A percentile compares a stretch with the other conserved stretches of the same genome.
phyloP scores from a whole-genome alignment of 2,888 invertebrate species.

The Brassicogethes aeneus region DNA sequence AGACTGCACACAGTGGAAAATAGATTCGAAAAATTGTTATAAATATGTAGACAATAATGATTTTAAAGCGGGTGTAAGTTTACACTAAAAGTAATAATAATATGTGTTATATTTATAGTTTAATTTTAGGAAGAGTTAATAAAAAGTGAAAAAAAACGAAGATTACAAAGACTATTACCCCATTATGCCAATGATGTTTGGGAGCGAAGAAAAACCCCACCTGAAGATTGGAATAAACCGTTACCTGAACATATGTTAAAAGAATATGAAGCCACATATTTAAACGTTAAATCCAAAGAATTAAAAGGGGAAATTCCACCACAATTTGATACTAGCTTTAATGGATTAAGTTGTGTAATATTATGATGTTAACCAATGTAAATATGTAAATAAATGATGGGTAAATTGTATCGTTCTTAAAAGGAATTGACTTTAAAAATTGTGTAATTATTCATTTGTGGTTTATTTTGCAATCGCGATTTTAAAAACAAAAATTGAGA shows the following conservation, averaged over 20 bases:
- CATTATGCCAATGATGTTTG: conserved; percentile 72
- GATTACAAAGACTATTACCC: conserved; percentile 51
- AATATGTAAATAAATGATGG: too few species aligned
- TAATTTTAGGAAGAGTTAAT: conserved; percentile 53
- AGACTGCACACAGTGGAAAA: conserved; percentile 75
- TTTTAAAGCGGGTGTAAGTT: conserved; percentile 58
- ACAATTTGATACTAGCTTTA: conserved; percentile 4
- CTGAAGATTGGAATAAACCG: conserved; percentile 72
- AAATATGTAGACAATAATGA: conserved; percentile 56
- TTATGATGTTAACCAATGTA: too few species aligned
- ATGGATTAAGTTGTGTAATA: conserved; percentile 1
- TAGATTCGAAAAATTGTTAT: conserved; percentile 65
- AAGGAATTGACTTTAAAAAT: too few species aligned
- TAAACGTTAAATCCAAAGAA: conserved; percentile 57
- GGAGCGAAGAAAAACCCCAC: conserved; percentile 66
- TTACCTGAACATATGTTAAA: conserved; percentile 68
- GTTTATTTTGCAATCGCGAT: too few species aligned
- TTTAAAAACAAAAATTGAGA: too few species aligned
- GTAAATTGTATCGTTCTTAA: too few species aligned
- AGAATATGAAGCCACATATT: conserved; percentile 56
- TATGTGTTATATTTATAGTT: not conserved
- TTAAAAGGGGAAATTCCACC: conserved; percentile 40
- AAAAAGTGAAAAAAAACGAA: conserved; percentile 59
- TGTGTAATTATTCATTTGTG: too few species aligned
- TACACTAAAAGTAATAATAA: too few species aligned